Conservation (phyloP, 2,888 invertebrate genomes). For the Disparrhopalites patrizii region DNA sequence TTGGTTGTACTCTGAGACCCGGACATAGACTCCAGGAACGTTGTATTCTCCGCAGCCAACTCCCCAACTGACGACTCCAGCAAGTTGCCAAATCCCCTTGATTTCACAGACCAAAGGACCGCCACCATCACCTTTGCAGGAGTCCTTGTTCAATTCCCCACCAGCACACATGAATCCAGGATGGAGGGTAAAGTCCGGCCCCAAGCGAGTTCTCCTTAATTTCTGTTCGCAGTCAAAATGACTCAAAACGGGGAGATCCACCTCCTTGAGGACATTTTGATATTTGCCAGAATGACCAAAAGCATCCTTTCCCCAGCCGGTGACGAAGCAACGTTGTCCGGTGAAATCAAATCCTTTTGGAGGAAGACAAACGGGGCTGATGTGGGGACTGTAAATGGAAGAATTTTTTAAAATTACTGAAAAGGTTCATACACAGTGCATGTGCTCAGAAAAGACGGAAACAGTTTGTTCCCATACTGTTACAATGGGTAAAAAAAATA, state of each 20-base stretch:
- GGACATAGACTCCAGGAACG: constrained; percentile 88
- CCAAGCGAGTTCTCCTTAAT: constrained; percentile 75
- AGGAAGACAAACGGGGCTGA: constrained; percentile 87
- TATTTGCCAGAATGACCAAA: constrained; percentile 89
- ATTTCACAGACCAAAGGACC: constrained; percentile 88
- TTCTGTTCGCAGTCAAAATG: constrained; percentile 78
- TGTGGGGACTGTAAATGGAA: constrained; percentile 69
- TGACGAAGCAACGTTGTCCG: constrained; percentile 84
- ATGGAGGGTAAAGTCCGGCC: constrained; percentile 79
- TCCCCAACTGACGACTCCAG: constrained; percentile 92
- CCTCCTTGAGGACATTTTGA: constrained; percentile 86
- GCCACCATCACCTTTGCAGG: constrained; percentile 63
- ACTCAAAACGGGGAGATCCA: constrained; percentile 80
- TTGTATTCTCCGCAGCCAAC: constrained; percentile 84
- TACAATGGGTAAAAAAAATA: too few relatives aligned
- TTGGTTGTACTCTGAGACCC: constrained; percentile 78
- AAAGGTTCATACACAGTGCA: too few relatives aligned
- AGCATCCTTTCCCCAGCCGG: constrained; percentile 96
- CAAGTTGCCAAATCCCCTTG: constrained; percentile 79
- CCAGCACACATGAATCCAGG: constrained; percentile 88
- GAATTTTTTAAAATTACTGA: not conserved
- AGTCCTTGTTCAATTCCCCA: constrained; percentile 90
- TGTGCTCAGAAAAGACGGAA: too few relatives aligned
- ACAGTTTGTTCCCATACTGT: too few relatives aligned
- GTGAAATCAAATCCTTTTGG: constrained; percentile 75